phyloP scores from a whole-genome alignment of 2,797 vertebrate genomes.

The Aldrovandia affinis region DNA sequence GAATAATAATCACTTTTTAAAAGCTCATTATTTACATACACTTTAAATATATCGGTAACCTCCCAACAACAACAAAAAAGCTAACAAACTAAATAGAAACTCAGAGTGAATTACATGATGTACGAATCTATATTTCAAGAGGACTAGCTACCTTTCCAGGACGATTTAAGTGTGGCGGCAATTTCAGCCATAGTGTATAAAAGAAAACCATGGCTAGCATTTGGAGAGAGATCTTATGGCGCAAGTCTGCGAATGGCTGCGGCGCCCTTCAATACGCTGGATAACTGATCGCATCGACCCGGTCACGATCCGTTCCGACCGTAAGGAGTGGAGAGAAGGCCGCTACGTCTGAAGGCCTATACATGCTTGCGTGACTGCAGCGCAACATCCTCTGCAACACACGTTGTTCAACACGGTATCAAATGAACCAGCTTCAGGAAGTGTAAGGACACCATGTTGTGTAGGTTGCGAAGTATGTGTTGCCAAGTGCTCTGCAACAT shows the following conservation, averaged over 20 bases:
- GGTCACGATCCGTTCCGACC: not conserved
- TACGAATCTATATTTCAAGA: not conserved
- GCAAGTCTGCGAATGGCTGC: not conserved
- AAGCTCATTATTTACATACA: slow-evolving; percentile 10
- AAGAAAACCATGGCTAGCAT: not conserved
- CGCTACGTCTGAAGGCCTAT: not conserved
- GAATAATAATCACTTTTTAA: not conserved
- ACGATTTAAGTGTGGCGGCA: slow-evolving; percentile 1
- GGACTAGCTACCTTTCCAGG: slow-evolving; percentile 6
- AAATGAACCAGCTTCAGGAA: too few relatives aligned
- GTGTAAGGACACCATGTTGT: too few relatives aligned
- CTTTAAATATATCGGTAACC: slow-evolving; percentile 10
- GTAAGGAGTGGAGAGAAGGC: not conserved
- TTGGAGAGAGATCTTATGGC: not conserved
- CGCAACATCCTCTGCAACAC: too few relatives aligned
- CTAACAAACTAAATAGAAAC: not conserved
- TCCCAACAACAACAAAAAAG: not conserved
- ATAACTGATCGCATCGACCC: not conserved
- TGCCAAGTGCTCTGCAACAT: too few relatives aligned
- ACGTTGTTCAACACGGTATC: too few relatives aligned
- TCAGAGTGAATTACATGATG: not conserved
- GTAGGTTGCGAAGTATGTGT: too few relatives aligned
- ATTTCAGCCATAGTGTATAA: not conserved
- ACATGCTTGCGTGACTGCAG: too few relatives aligned
- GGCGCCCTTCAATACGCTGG: not conserved